Evolutionary conservation across 2,797 vertebrate species (phyloP).

Genomic region (Mormyrus proboscirostris): DNA sequence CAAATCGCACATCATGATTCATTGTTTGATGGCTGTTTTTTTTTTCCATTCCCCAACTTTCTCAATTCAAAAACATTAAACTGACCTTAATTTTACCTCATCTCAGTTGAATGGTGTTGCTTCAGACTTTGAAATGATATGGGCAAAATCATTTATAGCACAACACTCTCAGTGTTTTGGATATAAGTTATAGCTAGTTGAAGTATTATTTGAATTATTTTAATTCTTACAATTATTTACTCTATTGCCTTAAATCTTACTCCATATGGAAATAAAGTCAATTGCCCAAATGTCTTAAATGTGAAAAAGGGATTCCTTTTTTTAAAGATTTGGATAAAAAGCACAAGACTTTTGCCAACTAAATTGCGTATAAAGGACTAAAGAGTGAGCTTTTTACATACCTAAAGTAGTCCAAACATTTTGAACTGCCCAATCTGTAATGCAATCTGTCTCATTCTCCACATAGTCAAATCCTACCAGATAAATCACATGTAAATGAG

Average conservation of each 20-base stretch:
- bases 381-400: background rate
- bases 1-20: conserved; percentile 3
- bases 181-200: background rate
- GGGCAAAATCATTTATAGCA: background rate
- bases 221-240: background rate
- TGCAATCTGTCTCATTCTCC: background rate
- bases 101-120: background rate
- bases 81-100: background rate
- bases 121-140: background rate
- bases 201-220: background rate
- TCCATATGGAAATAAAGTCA: background rate
- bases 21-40: background rate
- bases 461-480: background rate
- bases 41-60: background rate
- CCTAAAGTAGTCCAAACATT: background rate
- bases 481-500: background rate
- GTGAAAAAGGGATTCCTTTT: background rate
- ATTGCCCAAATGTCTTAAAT: background rate
- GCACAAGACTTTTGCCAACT: background rate
- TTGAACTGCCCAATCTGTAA: background rate
- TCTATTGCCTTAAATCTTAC: background rate
- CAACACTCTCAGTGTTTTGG: background rate
- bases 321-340: background rate
- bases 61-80: background rate
- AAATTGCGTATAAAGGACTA: background rate